Conservation (phyloP, 1,140 invertebrate genomes). For the Hesperophylax magnus region DNA sequence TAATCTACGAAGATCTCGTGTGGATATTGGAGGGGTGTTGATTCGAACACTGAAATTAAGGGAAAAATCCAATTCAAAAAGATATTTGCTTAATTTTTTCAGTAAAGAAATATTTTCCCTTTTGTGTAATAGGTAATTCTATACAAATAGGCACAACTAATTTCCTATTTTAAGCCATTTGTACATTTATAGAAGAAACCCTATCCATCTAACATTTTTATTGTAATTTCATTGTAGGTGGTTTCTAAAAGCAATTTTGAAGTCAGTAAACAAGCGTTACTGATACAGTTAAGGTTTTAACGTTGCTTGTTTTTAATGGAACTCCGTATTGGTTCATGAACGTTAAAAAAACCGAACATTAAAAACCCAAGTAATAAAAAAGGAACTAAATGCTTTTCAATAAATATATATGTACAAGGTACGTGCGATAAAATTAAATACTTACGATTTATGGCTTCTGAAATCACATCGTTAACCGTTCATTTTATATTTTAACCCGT, state of each 20-base stretch:
- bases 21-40: conserved; percentile 54
- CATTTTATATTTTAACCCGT: conserved; percentile 9
- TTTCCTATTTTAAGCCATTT: no score
- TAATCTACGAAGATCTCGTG: conserved; percentile 58
- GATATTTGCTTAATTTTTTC: conserved; percentile 17
- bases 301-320: no score
- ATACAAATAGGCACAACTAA: conserved; percentile 19
- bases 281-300: no score
- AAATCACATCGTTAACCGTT: conserved; percentile 8
- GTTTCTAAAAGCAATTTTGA: no score
- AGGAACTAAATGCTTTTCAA: not conserved
- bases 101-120: conserved; percentile 25
- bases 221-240: no score
- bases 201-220: no score
- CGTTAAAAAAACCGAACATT: not conserved
- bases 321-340: not conserved
- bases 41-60: conserved; percentile 58
- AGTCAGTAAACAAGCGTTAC: no score
- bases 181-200: no score
- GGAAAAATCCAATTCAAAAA: conserved; percentile 55
- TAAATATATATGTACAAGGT: not conserved
- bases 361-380: not conserved
- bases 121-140: conserved; percentile 7
- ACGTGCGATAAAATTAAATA: not conserved
- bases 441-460: conserved; percentile 25